Evolutionary conservation across 2,888 invertebrate species (phyloP).

Genomic region (Brachynemurus nebulosus): DNA sequence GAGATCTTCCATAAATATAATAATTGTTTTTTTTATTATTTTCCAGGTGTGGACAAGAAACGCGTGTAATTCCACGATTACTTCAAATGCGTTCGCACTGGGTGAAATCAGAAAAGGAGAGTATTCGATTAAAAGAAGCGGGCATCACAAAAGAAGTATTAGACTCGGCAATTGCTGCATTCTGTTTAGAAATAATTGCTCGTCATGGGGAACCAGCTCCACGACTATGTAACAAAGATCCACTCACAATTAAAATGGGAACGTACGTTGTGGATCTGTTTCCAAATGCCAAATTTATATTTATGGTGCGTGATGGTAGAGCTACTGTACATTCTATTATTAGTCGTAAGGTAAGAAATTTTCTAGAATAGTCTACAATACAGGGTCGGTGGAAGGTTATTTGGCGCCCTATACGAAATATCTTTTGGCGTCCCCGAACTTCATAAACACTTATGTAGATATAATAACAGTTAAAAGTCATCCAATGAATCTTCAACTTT

Average conservation of each 20-base stretch:
- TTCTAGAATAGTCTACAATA: too few relatives aligned
- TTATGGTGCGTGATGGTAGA: constrained; percentile 96
- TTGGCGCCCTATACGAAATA: too few relatives aligned
- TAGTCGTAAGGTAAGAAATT: constrained; percentile 62
- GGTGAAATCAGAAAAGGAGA: constrained; percentile 88
- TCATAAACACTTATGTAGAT: too few relatives aligned
- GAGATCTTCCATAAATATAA: not conserved
- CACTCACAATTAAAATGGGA: constrained; percentile 93
- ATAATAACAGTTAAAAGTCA: too few relatives aligned
- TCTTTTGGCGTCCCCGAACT: too few relatives aligned
- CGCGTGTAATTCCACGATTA: constrained; percentile 90
- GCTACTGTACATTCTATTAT: constrained; percentile 99
- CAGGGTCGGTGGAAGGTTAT: too few relatives aligned
- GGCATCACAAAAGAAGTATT: constrained; percentile 83
- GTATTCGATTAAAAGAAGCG: constrained; percentile 79
- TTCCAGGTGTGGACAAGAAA: constrained; percentile 87
- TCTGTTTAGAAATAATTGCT: constrained; percentile 91
- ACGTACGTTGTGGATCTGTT: constrained; percentile 88
- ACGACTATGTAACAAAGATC: constrained; percentile 97
- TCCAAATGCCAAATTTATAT: constrained; percentile 94
- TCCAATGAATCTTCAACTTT: too few relatives aligned
- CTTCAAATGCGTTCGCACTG: constrained; percentile 92
- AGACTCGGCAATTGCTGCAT: constrained; percentile 91
- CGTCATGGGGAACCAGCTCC: constrained; percentile 92
- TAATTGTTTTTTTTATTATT: constrained; percentile 16